Conservation (phyloP, 2,888 invertebrate genomes). For the Neuroscelio doddi region DNA sequence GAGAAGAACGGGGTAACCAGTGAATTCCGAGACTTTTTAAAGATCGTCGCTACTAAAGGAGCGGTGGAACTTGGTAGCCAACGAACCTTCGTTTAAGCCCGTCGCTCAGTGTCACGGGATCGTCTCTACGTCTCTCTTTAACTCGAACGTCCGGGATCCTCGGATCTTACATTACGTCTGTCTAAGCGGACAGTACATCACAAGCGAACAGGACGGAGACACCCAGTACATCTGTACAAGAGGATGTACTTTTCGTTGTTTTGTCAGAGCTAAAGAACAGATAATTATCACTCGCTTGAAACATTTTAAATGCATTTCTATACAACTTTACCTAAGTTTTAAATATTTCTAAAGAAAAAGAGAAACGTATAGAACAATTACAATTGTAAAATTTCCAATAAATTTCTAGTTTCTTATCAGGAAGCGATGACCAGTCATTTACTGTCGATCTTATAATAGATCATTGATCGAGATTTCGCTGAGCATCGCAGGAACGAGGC, state of each 20-base stretch:
- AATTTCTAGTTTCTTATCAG: conserved; percentile 13
- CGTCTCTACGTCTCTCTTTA: conserved; percentile 63
- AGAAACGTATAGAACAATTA: conserved; percentile 1
- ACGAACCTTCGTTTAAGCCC: conserved; percentile 57
- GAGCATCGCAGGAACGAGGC: conserved; percentile 38
- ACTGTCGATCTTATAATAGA: conserved; percentile 42
- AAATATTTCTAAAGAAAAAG: too few relatives aligned
- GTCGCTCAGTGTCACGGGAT: conserved; percentile 63
- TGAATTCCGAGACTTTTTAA: conserved; percentile 43
- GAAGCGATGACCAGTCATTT: conserved; percentile 38
- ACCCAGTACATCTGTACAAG: conserved; percentile 41
- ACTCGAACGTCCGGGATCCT: conserved; percentile 41
- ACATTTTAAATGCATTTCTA: conserved; percentile 2
- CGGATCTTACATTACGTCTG: conserved; percentile 48
- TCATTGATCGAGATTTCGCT: conserved; percentile 46
- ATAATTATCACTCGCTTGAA: conserved; percentile 29
- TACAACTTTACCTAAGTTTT: too few relatives aligned
- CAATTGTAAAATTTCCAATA: conserved; percentile 5
- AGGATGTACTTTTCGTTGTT: conserved; percentile 24
- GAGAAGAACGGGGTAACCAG: conserved; percentile 35
- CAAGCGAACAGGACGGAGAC: conserved; percentile 40
- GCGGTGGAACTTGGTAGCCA: conserved; percentile 50
- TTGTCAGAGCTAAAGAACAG: conserved; percentile 22
- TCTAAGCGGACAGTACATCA: conserved; percentile 49
- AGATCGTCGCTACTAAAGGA: conserved; percentile 44